Base-by-base conservation (phyloP, 2,888 invertebrate species). In the Heteromyza rotundicornis region DNA sequence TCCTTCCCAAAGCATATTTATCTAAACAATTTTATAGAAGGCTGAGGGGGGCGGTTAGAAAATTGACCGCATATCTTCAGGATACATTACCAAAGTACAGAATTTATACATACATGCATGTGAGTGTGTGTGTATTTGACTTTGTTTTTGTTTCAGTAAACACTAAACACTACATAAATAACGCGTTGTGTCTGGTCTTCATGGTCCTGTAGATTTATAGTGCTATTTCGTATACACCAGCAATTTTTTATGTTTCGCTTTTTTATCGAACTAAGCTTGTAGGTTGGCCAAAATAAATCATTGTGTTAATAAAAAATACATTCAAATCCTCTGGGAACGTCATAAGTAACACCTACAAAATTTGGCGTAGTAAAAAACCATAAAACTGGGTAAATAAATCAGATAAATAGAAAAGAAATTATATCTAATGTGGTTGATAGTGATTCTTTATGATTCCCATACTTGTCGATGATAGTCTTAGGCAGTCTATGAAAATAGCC, bases 111-210 rank as follows among this genome's bases (percentile, higher is more conserved):
- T 49, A 59, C 51, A 51, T 16, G 14, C 10, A 50, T 49, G n/a
- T n/a, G 32, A 32, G 32, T 52, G 49, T 56, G 66, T 64, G 61
- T 65, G 71, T 60, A 64, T 65, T n/a, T n/a, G n/a, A n/a, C n/a
- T n/a, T n/a, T n/a, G n/a, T n/a, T n/a, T n/a, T n/a, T n/a, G n/a
- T n/a, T n/a, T n/a, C n/a, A n/a, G n/a, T n/a, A n/a, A n/a, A 53
- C 72, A 76, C 73, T 79, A 78, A 78, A 78, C 80, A 79, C 79
- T 75, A 75, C 74, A 77, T 79, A 78, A 79, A 75, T 69, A 76
- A 74, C 71, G 67, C 62, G 65, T 68, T 71, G 70, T 70, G n/a
- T n/a, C n/a, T n/a, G n/a, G n/a, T n/a, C n/a, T n/a, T 70, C 71
- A 71, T 71, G 59, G 63, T 60, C 32, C 24, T n/a, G n/a, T 67